Evolutionary conservation across 2,888 invertebrate species (phyloP), one percentile per base, ranked within the genome.

Genomic region (Apeira syringaria): DNA sequence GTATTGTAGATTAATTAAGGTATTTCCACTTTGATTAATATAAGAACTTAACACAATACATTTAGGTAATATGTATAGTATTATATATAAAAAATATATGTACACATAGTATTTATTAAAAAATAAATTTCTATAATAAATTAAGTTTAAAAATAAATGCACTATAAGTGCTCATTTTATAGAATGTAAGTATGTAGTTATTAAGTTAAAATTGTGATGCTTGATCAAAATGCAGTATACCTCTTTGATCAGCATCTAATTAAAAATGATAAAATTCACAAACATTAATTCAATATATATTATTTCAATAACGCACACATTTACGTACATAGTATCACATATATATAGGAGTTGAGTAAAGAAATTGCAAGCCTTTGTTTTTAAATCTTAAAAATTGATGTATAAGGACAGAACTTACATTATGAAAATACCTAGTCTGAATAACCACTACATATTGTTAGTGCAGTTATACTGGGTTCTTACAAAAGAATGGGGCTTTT

Each of bases 301-400:
- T 41, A 41, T 42, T 34, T 18, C 29, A 37, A 34, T 47, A 47
- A 47, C 38, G 47, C 47, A 47, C 47, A 47, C 13, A 26, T 34
- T 55, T 50, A 53, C 53, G 53, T 56, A 56, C 45, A 38, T 49
- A 56, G 49, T 56, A 56, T 53, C 53, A 56, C 50, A 53, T 46
- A 32, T 33, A 47, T 44, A 53, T 42, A 32, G 44, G 39, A 45
- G 38, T 49, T 43, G 22, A 46, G 20, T 47, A 34, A 42, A 45
- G 39, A 43, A 27, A 45, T 41, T 32, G 44, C 42, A 51, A 47
- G 41, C 43, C 39, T 39, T 29, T 43, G 31, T 27, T 10, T 29
- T 33, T 15, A 32, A 46, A 30, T 10, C 25, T 33, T 15, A 32
- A 46, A 30, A 36, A 34, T 31, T 32, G 9, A 20, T n/a, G 5